Evolutionary conservation across 2,888 invertebrate genomes (phyloP).

Genomic region (Lucinisca nassula): DNA sequence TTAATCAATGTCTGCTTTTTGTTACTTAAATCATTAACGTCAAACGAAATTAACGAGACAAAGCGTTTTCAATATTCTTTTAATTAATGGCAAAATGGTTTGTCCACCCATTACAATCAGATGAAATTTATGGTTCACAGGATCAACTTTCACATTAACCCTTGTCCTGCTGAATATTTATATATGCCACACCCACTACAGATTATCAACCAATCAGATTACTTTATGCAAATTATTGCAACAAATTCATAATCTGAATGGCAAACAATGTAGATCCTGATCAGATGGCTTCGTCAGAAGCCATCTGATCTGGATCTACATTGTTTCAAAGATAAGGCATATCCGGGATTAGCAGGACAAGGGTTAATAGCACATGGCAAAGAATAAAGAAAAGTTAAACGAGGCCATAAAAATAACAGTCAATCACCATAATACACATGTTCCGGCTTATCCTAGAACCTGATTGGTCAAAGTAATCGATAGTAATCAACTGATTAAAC

Average conservation of each 20-base stretch:
- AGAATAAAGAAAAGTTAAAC: neutral
- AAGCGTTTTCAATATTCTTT: neutral
- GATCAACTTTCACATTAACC: neutral
- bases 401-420: neutral
- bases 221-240: too few relatives aligned
- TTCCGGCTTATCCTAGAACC: neutral
- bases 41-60: neutral
- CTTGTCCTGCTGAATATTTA: too few relatives aligned
- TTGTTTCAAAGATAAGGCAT: too few relatives aligned
- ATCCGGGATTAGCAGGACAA: too few relatives aligned
- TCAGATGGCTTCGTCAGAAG: too few relatives aligned
- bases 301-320: too few relatives aligned
- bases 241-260: too few relatives aligned
- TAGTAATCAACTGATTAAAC: slow-evolving; percentile 17
- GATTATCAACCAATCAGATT: too few relatives aligned
- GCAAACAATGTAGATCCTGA: too few relatives aligned
- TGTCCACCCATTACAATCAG: neutral
- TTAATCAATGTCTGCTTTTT: neutral
- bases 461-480: neutral
- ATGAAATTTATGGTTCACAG: neutral
- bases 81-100: neutral
- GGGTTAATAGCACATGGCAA: neutral
- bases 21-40: slow-evolving; percentile 1
- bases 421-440: neutral
- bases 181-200: too few relatives aligned